Evolutionary conservation across 2,113 vertebrate species (phyloP).

Genomic region (Ictidomys tridecemlineatus): DNA sequence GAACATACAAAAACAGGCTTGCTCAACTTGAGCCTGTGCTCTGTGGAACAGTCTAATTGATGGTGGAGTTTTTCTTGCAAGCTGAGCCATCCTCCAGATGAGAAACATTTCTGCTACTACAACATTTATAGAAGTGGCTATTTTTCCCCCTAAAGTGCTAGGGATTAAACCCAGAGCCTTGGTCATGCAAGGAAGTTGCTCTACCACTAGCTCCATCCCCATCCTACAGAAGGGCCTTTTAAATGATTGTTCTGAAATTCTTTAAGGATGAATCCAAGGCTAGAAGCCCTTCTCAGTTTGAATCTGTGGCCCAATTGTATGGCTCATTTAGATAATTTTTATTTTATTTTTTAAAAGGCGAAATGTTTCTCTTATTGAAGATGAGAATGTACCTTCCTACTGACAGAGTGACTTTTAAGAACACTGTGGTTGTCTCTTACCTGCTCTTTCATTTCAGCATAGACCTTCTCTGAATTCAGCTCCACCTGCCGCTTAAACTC

Average conservation of each 20-base stretch:
- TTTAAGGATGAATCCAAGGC: conserved; percentile 77
- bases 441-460: conserved; percentile 96
- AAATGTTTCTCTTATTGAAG: conserved; percentile 83
- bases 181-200: neutral
- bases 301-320: conserved; percentile 76
- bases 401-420: conserved; percentile 81
- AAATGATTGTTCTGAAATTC: conserved; percentile 79
- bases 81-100: neutral
- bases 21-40: no score
- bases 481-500: conserved; percentile 97
- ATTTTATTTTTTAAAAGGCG: conserved; percentile 81
- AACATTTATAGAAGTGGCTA: conserved; percentile 10
- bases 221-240: conserved; percentile 43
- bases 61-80: neutral
- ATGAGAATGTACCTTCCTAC: conserved; percentile 83
- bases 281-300: conserved; percentile 79
- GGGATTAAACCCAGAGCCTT: neutral
- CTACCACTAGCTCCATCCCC: neutral
- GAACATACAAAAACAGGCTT: neutral
- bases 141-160: neutral
- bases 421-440: conserved; percentile 88
- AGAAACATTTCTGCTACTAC: conserved; percentile 65
- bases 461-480: conserved; percentile 95
- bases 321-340: conserved; percentile 84
- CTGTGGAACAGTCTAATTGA: rapidly evolving